These are phyloP conservation scores for Drymodes brunneopygia DNA, from an alignment of 2,113 vertebrate species.

Conservation along the genomic window DNA sequence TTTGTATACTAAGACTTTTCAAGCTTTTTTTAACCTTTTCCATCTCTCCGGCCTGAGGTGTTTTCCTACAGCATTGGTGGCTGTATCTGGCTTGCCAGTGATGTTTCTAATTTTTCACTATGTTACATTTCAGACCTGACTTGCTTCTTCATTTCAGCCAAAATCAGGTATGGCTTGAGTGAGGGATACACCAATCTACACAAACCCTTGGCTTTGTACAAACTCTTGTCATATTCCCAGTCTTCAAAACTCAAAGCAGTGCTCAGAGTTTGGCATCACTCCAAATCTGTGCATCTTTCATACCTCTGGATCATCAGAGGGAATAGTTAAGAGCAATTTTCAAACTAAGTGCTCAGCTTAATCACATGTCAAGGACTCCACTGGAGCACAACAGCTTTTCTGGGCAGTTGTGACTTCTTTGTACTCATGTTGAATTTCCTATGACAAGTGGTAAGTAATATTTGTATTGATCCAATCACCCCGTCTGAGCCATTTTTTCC, in stretches of 20 bases:
- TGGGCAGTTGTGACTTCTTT: background rate
- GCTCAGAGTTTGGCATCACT: background rate
- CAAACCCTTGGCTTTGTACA: background rate
- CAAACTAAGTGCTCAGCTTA: background rate
- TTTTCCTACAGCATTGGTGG: background rate
- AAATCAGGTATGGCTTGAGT: background rate
- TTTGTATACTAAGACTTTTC: background rate
- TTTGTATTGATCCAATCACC: background rate
- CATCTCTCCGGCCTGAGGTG: background rate
- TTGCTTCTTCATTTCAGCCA: background rate
- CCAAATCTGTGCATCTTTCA: background rate
- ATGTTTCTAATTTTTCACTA: background rate
- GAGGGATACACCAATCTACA: background rate
- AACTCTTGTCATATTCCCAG: background rate
- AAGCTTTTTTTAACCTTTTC: background rate
- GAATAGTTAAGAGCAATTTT: background rate
- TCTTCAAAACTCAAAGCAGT: background rate
- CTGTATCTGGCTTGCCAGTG: background rate
- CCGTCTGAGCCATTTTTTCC: accelerated
- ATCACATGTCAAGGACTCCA: background rate
- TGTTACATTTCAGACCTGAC: background rate
- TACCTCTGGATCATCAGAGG: background rate
- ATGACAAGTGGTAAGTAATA: background rate
- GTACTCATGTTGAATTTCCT: background rate
- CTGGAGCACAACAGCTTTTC: background rate